phyloP scores from a whole-genome alignment of 2,888 invertebrate genomes.

The Chesias legatella region DNA sequence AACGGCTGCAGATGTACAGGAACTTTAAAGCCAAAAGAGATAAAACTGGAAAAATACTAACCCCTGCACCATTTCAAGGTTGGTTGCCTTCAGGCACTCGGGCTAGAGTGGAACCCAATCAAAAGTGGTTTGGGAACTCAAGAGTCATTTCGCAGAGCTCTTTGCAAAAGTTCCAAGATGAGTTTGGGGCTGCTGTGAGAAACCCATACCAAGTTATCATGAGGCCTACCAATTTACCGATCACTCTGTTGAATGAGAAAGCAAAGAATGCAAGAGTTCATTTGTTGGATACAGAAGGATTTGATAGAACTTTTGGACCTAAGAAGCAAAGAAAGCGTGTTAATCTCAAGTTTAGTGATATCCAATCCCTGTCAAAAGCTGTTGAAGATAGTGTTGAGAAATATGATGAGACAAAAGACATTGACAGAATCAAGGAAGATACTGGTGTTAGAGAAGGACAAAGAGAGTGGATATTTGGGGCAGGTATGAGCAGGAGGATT shows the following conservation, averaged over 20 bases:
- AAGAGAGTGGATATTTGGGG: constrained; percentile 96
- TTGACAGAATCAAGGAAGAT: constrained; percentile 90
- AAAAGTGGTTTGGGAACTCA: constrained; percentile 99
- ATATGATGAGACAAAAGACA: constrained; percentile 91
- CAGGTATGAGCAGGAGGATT: constrained; percentile 97
- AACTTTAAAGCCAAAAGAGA: constrained; percentile 98
- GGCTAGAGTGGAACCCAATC: constrained; percentile 97
- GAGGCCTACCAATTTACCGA: constrained; percentile 96
- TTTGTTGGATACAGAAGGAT: constrained; percentile 96
- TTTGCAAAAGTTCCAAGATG: constrained; percentile 94
- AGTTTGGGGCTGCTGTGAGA: constrained; percentile 95
- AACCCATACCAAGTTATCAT: constrained; percentile 99
- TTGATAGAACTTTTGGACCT: constrained; percentile 95
- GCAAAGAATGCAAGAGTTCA: constrained; percentile 95
- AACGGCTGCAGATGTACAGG: constrained; percentile 98
- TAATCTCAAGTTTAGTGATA: constrained; percentile 86
- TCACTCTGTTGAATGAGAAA: constrained; percentile 95
- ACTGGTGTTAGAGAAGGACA: constrained; percentile 89
- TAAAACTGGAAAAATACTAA: constrained; percentile 92
- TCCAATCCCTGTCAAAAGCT: constrained; percentile 87
- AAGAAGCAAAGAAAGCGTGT: constrained; percentile 96
- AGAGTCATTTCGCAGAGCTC: constrained; percentile 96
- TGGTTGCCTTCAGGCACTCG: constrained; percentile 92
- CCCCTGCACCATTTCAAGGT: constrained; percentile 97
- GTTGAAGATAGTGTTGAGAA: constrained; percentile 86